Conservation (phyloP, 2,888 invertebrate genomes). For the Micoletzkya japonica region DNA sequence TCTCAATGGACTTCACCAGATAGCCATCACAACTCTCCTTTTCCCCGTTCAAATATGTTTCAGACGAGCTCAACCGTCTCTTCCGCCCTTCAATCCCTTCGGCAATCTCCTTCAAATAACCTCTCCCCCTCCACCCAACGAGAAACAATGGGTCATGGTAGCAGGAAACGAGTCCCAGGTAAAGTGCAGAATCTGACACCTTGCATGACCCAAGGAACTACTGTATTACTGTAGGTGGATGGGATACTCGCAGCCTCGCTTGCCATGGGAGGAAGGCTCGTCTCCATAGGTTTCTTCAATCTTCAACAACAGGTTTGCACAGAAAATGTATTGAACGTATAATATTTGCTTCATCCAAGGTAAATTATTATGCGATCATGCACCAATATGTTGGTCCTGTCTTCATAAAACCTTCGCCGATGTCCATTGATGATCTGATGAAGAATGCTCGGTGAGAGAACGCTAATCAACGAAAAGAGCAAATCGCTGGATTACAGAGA, state of each 20-base stretch:
- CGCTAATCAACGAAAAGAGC: not conserved
- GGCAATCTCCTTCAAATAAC: conserved; percentile 10
- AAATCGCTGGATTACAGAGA: conserved; percentile 45
- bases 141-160: conserved; percentile 60
- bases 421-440: conserved; percentile 56
- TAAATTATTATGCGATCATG: conserved; percentile 59
- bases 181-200: not conserved
- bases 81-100: conserved; percentile 15
- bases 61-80: too few relatives aligned
- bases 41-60: too few relatives aligned
- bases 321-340: too few relatives aligned
- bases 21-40: too few relatives aligned
- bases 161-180: conserved; percentile 41
- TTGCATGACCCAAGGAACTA: not conserved
- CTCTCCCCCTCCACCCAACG: conserved; percentile 53
- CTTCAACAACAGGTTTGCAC: not conserved
- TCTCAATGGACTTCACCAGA: too few relatives aligned
- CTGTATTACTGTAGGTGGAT: conserved; percentile 41
- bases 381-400: conserved; percentile 60
- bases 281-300: conserved; percentile 59
- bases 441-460: conserved; percentile 50
- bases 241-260: conserved; percentile 55
- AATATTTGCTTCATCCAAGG: conserved; percentile 26
- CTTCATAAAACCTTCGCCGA: conserved; percentile 61
- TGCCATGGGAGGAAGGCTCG: conserved; percentile 54